Evolutionary conservation across 2,888 invertebrate genomes (phyloP), one percentile per base, ranked within the genome.

Genomic region (Cremastinae sp.): DNA sequence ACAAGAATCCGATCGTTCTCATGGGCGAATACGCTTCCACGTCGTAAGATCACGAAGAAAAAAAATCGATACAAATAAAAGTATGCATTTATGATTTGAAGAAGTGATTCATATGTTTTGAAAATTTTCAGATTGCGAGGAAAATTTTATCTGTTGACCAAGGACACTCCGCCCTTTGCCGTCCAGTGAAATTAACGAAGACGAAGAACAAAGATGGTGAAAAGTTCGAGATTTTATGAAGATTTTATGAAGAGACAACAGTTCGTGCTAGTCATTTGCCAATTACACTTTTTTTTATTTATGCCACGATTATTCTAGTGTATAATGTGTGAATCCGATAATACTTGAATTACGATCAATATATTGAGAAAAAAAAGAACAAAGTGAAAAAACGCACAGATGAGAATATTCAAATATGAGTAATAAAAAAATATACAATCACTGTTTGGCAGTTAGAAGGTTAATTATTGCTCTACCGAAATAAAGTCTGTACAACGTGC

Each of bases 231-330:
- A n/a, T n/a, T n/a, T 28, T 28, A 22, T 49, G 34, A 78, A 75
- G 16, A 36, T 62, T 74, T 14, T 12, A 73, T 10, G 47, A 28
- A 36, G 18, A 47, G 38, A 66, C 64, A 79, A 81, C 77, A 80
- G 78, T 85, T 80, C 79, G 79, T 83, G 81, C 85, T 87, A 85
- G 86, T 86, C 85, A 86, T 84, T 82, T 81, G 78, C 80, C 81
- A 82, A 75, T 84, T 84, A 81, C 56, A 28, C 28, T 28, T 28
- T 53, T n/a, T n/a, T 74, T 72, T 79, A 70, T 76, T 79, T 75
- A 74, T 78, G 61, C 61, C 65, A 74, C 64, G 41, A 61, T 53
- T 66, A 54, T 36, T 70, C 56, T 56, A 62, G 28, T 49, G 43
- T 68, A 41, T 62, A 49, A 74, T 74, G 56, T 59, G 38, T 20